A percentile compares a stretch with the other conserved stretches of the same genome.
Conservation (phyloP, 2,797 vertebrate genomes). For the Parotocinclus haroldoi region DNA sequence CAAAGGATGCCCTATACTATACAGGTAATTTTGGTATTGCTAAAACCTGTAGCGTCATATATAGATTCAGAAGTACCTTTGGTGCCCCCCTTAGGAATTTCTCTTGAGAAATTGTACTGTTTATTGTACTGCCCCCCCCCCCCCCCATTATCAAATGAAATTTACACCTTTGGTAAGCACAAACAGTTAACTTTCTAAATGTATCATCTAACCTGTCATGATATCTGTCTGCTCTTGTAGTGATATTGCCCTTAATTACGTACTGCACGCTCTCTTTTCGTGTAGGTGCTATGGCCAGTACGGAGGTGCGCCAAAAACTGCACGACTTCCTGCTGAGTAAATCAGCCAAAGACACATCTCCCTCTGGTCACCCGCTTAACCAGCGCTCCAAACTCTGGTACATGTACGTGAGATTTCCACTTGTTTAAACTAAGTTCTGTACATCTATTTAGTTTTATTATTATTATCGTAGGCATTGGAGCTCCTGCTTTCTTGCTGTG, state of each 20-base stretch:
- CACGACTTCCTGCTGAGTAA: slow-evolving; percentile 86
- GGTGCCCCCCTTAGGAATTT: too few relatives aligned
- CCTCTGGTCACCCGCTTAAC: slow-evolving; percentile 77
- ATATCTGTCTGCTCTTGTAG: background rate
- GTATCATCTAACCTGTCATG: background rate
- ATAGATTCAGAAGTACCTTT: too few relatives aligned
- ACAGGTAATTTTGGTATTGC: too few relatives aligned
- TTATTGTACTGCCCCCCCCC: too few relatives aligned
- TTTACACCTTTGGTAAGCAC: too few relatives aligned
- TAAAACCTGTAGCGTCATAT: too few relatives aligned
- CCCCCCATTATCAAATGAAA: too few relatives aligned
- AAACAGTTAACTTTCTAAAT: background rate
- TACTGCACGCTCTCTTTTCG: slow-evolving; percentile 10
- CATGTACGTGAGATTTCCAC: slow-evolving; percentile 69
- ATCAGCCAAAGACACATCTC: slow-evolving; percentile 78
- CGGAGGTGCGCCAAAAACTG: slow-evolving; percentile 86
- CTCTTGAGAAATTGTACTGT: too few relatives aligned
- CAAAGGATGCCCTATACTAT: too few relatives aligned
- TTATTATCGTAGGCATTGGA: too few relatives aligned
- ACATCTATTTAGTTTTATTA: background rate
- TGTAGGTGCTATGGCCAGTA: slow-evolving; percentile 82
- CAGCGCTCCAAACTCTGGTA: slow-evolving; percentile 84
- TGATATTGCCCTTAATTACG: background rate
- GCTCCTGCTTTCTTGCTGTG: background rate
- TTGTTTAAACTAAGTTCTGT: background rate